Evolutionary conservation across 2,888 invertebrate genomes (phyloP).

Genomic region (Macrophya alboannulata): DNA sequence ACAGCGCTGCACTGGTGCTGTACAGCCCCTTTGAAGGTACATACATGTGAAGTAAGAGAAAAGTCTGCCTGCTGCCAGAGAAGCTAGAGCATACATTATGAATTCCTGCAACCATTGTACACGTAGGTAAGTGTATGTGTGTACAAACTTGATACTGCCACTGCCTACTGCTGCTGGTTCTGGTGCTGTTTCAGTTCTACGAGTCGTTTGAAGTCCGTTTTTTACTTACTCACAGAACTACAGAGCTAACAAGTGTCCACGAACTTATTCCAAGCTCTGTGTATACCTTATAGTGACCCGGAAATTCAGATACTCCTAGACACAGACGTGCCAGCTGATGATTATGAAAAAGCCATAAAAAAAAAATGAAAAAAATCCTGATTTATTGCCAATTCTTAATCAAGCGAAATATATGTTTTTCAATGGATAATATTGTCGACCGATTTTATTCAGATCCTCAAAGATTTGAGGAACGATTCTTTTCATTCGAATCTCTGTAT

Average conservation of each 20-base stretch:
- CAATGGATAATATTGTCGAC: too few relatives aligned
- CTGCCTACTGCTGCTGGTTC: neutral
- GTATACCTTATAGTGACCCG: neutral
- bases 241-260: neutral
- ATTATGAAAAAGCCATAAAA: neutral
- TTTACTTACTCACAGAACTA: slow-evolving; percentile 25
- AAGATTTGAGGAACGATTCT: too few relatives aligned
- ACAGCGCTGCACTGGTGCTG: neutral
- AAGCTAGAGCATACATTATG: slow-evolving; percentile 44
- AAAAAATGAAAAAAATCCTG: neutral
- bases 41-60: neutral
- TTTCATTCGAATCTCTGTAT: too few relatives aligned
- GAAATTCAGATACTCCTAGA: neutral
- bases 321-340: neutral
- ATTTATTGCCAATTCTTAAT: neutral
- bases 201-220: slow-evolving; percentile 24
- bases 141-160: slow-evolving; percentile 28
- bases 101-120: slow-evolving; percentile 12
- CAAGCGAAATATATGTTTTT: too few relatives aligned
- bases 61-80: neutral
- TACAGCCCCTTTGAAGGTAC: neutral
- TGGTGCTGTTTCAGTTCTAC: neutral
- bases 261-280: neutral
- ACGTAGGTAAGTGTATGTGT: neutral
- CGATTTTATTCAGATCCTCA: too few relatives aligned